Conservation (phyloP, 2,888 invertebrate species). For the Spodoptera picta region DNA sequence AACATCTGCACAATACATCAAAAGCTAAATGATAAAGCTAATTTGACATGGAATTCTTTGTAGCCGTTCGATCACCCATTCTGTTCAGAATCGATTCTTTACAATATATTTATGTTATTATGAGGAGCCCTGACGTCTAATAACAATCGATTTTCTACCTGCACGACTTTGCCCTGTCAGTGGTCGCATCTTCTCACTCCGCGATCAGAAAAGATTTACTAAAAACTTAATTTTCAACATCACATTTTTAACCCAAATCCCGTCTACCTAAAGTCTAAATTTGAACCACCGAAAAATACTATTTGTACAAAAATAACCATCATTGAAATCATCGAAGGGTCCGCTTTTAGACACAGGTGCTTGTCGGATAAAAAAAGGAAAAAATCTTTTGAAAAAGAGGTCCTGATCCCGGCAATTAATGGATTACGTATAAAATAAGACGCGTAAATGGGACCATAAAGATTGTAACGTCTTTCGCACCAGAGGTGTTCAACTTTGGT, state of each 20-base stretch:
- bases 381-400: constrained; percentile 64
- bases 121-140: constrained; percentile 67
- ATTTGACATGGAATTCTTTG: constrained; percentile 65
- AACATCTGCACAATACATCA: constrained; percentile 45
- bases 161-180: constrained; percentile 73
- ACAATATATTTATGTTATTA: constrained; percentile 70
- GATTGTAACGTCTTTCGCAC: constrained; percentile 59
- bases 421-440: constrained; percentile 77
- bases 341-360: constrained; percentile 80
- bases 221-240: constrained; percentile 53
- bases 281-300: constrained; percentile 39
- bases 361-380: constrained; percentile 65
- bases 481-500: constrained; percentile 40
- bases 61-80: constrained; percentile 51
- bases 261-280: constrained; percentile 14
- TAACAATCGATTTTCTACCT: constrained; percentile 86
- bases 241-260: constrained; percentile 8
- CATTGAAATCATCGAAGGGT: constrained; percentile 78
- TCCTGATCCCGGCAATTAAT: constrained; percentile 80
- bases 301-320: constrained; percentile 80
- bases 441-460: constrained; percentile 67
- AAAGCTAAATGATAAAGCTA: constrained; percentile 60
- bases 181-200: constrained; percentile 78
- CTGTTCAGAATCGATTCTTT: constrained; percentile 62
- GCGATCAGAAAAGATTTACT: constrained; percentile 66